Conservation (phyloP, 2,113 vertebrate genomes). For the Syrrhaptes paradoxus region DNA sequence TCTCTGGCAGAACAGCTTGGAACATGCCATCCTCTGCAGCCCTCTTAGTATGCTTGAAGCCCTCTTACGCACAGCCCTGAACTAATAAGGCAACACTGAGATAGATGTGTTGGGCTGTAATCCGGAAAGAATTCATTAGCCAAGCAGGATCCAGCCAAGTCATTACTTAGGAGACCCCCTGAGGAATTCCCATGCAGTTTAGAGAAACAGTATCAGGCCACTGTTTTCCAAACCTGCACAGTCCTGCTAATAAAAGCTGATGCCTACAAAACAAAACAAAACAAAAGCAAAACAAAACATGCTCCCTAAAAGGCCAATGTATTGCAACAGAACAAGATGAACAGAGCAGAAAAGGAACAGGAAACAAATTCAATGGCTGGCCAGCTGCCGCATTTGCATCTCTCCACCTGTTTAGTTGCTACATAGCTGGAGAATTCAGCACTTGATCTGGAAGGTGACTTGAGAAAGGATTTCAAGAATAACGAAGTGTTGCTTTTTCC, state of each 20-base stretch:
- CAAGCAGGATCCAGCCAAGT: background rate
- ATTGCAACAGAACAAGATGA: background rate
- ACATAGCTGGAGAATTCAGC: background rate
- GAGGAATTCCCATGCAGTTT: background rate
- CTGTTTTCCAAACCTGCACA: background rate
- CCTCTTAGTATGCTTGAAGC: background rate
- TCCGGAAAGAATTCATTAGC: slow-evolving; percentile 25
- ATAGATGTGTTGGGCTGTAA: background rate
- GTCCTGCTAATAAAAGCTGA: background rate
- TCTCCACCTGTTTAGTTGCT: background rate
- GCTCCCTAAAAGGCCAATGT: background rate
- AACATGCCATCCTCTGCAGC: background rate
- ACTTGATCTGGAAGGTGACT: background rate
- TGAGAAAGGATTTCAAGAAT: background rate
- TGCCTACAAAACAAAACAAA: background rate
- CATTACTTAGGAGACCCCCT: background rate
- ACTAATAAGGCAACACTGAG: background rate
- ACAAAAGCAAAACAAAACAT: background rate
- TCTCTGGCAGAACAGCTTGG: background rate
- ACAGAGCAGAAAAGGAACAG: background rate
- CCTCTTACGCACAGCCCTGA: background rate
- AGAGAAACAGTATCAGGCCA: background rate
- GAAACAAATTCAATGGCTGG: background rate
- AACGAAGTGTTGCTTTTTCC: background rate
- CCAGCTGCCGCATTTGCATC: background rate